Evolutionary conservation across 2,888 invertebrate genomes (phyloP).

Genomic region (Eupithecia abbreviata): DNA sequence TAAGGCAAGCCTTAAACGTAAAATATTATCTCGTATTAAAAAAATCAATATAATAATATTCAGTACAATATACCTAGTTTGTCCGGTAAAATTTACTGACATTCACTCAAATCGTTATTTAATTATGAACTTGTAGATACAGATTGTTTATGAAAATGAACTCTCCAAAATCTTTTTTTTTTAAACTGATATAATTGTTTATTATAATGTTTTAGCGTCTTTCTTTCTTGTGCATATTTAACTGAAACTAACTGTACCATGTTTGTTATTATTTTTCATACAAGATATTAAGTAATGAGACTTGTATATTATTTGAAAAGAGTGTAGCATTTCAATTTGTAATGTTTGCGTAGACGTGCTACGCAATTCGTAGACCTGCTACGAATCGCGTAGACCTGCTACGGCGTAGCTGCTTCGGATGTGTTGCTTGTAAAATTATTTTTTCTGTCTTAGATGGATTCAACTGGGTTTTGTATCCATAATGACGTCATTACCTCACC

Average conservation of each 20-base stretch:
- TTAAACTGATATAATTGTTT: too few species aligned
- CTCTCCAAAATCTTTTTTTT: too few species aligned
- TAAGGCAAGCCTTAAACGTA: too few species aligned
- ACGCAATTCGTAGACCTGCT: background rate
- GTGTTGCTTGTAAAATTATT: background rate
- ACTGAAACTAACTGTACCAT: background rate
- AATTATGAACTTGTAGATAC: background rate
- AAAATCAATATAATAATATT: too few species aligned
- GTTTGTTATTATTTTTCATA: background rate
- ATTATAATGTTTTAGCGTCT: background rate
- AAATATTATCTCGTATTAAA: too few species aligned
- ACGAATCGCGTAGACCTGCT: background rate
- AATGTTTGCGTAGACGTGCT: background rate
- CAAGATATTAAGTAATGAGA: background rate
- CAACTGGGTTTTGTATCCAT: background rate
- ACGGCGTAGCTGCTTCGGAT: background rate
- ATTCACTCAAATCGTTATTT: background rate
- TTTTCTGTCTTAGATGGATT: background rate
- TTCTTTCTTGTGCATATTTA: background rate
- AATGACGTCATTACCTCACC: too few species aligned
- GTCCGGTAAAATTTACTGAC: background rate
- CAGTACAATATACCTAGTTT: too few species aligned
- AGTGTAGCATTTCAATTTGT: background rate
- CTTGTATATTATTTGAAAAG: background rate
- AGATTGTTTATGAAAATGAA: background rate